Conservation (phyloP, 1,140 invertebrate genomes). For the Trichonephila clavipes region DNA sequence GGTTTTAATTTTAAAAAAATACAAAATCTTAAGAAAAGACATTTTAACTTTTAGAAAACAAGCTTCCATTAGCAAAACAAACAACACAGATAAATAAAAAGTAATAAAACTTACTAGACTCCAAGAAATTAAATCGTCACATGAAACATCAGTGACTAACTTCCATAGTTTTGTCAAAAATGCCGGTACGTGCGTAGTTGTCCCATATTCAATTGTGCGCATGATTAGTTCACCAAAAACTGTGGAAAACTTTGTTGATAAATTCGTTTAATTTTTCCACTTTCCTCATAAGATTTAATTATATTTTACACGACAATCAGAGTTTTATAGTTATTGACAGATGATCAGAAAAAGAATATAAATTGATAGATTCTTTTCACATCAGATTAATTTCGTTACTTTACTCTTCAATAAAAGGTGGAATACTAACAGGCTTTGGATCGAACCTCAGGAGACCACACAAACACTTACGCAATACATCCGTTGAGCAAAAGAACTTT, state of each 20-base stretch:
- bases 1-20: too few species aligned
- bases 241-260: not conserved
- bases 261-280: not conserved
- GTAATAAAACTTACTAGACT: slow-evolving; percentile 86
- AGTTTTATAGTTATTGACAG: not conserved
- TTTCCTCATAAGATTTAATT: slow-evolving; percentile 33
- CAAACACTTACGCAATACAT: slow-evolving; percentile 60
- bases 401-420: not conserved
- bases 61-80: too few species aligned
- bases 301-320: not conserved
- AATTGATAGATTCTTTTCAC: not conserved
- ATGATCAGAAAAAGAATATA: not conserved
- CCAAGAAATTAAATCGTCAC: slow-evolving; percentile 97
- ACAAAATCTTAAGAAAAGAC: too few species aligned
- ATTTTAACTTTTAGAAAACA: too few species aligned
- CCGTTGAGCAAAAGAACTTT: not conserved
- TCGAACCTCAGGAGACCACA: not conserved
- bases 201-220: slow-evolving; percentile 72
- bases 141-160: slow-evolving; percentile 94
- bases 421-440: not conserved
- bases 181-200: slow-evolving; percentile 88
- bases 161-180: slow-evolving; percentile 98
- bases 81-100: not conserved
- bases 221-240: slow-evolving; percentile 62
- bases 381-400: not conserved